Evolutionary conservation across 1,140 invertebrate genomes (phyloP).

Genomic region (Euschistus heros): DNA sequence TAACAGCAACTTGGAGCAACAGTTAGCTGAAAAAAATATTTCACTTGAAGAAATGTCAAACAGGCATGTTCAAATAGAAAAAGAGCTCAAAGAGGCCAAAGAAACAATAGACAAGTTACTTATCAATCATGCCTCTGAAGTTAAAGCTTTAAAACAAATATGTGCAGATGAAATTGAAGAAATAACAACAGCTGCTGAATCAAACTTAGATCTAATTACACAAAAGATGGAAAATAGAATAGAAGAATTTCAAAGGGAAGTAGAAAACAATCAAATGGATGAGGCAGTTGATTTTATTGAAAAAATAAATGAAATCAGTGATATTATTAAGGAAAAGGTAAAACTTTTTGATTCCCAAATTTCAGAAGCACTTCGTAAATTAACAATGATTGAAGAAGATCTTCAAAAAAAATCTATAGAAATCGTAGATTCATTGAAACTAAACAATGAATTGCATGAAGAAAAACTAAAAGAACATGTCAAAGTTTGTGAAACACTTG

Average conservation of each 20-base stretch:
- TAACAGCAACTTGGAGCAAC: constrained; percentile 20
- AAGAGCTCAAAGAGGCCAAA: constrained; percentile 20
- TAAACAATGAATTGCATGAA: background rate
- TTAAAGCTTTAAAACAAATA: constrained; percentile 8
- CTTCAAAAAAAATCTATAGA: constrained; percentile 17
- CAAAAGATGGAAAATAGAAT: constrained; percentile 17
- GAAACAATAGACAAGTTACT: constrained; percentile 15
- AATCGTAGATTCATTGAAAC: constrained; percentile 11
- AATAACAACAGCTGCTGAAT: constrained; percentile 14
- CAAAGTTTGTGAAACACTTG: constrained; percentile 11
- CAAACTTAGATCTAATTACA: constrained; percentile 1
- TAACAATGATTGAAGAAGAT: constrained; percentile 20
- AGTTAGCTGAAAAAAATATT: constrained; percentile 11
- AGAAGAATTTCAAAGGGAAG: constrained; percentile 10
- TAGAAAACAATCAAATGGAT: constrained; percentile 9
- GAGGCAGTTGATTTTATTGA: background rate
- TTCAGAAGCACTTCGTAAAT: background rate
- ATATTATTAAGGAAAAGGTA: constrained; percentile 8
- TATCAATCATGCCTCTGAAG: constrained; percentile 19
- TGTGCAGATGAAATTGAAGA: constrained; percentile 11
- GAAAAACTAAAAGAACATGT: constrained; percentile 8
- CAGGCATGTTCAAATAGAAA: constrained; percentile 1
- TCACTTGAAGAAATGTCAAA: constrained; percentile 21
- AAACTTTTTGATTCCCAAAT: constrained; percentile 10
- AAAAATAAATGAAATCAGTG: constrained; percentile 15